Percentiles rank a stretch among this genome's conserved stretches.
Evolutionary conservation across 2,113 vertebrate genomes (phyloP).

Genomic region (Sinocyclocheilus rhinocerous): DNA sequence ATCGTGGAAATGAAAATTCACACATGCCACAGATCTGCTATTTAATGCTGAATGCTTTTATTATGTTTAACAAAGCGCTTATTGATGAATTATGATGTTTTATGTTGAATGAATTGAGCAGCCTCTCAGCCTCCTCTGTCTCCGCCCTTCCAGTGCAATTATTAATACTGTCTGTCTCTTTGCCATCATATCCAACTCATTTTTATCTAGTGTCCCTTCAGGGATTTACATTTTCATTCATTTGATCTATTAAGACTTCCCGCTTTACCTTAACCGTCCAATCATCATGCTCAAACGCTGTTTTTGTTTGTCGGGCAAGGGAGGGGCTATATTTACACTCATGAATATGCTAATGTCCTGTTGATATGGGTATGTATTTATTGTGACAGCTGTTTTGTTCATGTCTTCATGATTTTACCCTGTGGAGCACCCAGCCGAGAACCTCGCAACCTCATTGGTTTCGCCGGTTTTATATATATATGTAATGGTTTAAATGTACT

Average conservation of each 20-base stretch:
- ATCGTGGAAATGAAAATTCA: too few relatives aligned
- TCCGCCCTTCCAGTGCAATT: slow-evolving; percentile 38
- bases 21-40: too few relatives aligned
- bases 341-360: slow-evolving; percentile 16
- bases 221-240: slow-evolving; percentile 9
- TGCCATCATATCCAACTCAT: neutral
- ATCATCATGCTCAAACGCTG: neutral
- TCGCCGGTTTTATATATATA: neutral
- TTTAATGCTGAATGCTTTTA: too few relatives aligned
- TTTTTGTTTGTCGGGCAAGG: neutral
- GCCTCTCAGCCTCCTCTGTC: slow-evolving; percentile 68
- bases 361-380: slow-evolving; percentile 35
- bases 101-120: too few relatives aligned
- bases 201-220: neutral
- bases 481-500: slow-evolving; percentile 28
- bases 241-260: neutral
- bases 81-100: too few relatives aligned
- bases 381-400: slow-evolving; percentile 23
- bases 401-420: slow-evolving; percentile 30
- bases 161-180: slow-evolving; percentile 6
- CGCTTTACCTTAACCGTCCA: slow-evolving; percentile 30
- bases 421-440: slow-evolving; percentile 9
- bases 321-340: neutral
- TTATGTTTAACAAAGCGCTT: too few relatives aligned
- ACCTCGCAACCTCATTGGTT: neutral